Conservation (phyloP, 2,113 vertebrate species). For the Haliaeetus leucogaster region DNA sequence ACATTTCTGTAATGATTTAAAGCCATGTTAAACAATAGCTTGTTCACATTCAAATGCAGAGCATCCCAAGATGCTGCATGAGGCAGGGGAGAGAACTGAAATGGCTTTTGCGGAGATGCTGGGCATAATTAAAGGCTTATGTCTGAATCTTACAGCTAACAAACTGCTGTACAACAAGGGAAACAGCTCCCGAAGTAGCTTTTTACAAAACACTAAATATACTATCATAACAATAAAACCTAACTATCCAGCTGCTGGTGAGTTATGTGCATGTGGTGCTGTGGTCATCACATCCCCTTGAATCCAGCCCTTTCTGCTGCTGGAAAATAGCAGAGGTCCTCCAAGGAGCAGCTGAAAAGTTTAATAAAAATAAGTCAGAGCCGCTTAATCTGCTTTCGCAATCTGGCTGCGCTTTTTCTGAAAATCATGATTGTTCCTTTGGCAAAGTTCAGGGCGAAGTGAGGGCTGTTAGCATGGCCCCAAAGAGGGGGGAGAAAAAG, state of each 20-base stretch:
- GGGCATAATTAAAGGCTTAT: constrained; percentile 47
- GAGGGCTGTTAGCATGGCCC: not conserved
- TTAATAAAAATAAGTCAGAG: not conserved
- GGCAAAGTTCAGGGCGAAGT: not conserved
- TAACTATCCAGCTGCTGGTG: constrained; percentile 18
- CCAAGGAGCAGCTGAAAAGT: constrained; percentile 18
- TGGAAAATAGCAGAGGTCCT: not conserved
- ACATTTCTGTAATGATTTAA: constrained; percentile 38
- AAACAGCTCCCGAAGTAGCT: constrained; percentile 5
- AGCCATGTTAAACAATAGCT: constrained; percentile 18
- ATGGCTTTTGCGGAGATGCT: not conserved
- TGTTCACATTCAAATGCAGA: constrained; percentile 8
- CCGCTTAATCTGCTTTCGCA: not conserved
- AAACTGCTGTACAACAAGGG: not conserved
- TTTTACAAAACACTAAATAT: constrained; percentile 36
- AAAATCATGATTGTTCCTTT: not conserved
- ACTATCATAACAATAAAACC: constrained; percentile 4
- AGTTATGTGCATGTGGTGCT: not conserved
- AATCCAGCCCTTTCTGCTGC: not conserved
- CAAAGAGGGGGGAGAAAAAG: not conserved
- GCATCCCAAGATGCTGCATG: not conserved
- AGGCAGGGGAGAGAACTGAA: constrained; percentile 13
- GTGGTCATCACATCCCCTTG: not conserved
- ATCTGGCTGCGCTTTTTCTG: not conserved
- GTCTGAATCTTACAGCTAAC: constrained; percentile 26